These are phyloP conservation scores for Exaiptasia diaphana DNA, from an alignment of 64 coral and sea anemone genomes.

Conservation along the genomic window DNA sequence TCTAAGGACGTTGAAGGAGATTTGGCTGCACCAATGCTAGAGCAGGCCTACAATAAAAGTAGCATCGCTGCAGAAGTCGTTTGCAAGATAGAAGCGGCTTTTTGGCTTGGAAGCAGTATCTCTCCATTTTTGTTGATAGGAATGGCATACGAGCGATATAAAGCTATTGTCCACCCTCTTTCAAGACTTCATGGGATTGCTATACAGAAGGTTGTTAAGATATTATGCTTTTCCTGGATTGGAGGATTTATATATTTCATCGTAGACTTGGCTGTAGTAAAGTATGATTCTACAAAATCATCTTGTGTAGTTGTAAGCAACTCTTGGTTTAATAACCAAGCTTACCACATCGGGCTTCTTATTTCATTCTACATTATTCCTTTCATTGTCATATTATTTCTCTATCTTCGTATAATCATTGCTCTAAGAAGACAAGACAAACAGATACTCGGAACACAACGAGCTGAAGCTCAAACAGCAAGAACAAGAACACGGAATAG, in stretches of 20 bases:
- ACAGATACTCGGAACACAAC: neutral
- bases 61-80: neutral
- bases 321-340: no score
- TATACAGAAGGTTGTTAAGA: neutral
- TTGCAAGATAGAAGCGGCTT: neutral
- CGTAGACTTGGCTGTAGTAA: no score
- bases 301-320: no score
- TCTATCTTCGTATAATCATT: neutral
- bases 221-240: neutral
- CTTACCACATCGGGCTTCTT: no score
- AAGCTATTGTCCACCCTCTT: neutral
- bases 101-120: neutral
- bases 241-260: neutral
- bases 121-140: neutral
- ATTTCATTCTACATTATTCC: no score
- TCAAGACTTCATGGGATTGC: neutral
- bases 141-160: neutral
- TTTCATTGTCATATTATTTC: neutral
- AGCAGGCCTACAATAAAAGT: neutral
- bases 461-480: neutral
- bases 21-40: neutral
- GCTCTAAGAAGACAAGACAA: neutral
- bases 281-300: no score
- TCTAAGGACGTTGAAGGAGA: neutral
- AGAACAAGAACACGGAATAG: neutral